Evolutionary conservation across 1,140 invertebrate species (phyloP), one percentile per base, ranked within the genome.

Genomic region (Cotesia chilonis): DNA sequence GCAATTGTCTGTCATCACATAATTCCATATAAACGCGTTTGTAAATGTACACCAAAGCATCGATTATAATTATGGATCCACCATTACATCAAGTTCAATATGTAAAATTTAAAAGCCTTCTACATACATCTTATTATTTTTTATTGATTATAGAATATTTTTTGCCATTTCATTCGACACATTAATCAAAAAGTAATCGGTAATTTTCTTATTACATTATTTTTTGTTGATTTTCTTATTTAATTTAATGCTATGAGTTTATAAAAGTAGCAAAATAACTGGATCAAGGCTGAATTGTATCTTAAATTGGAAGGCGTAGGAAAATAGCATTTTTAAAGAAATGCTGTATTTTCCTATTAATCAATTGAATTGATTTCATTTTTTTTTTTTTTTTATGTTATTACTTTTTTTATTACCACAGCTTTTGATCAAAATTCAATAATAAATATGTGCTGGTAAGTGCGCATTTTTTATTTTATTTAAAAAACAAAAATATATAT

Each of bases 181-280:
- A 47, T 47, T 36, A 36, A 64, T 35, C n/a, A 64, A 37, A 14
- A 17, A 47, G 9, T 66, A 17, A 66, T 57, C 4, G 10, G 51
- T 20, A n/a, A 52, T 37, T 57, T 3, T 55, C 5, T 12, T n/a
- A 68, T 68, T 4, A 36, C 9, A 28, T n/a, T 55, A 36, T 55
- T 28, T 14, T 55, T 68, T 68, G 17, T 17, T 35, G 14, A 4
- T 55, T 68, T 37, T 36, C 41, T 69, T 51, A 72, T 5, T 68
- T 54, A 57, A 72, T 55, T 77, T 76, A 76, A 74, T 71, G 68
- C 73, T 74, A 76, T 72, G 64, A 74, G 60, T 74, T 72, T 84
- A 85, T 83, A 85, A 84, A 84, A 85, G 82, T 85, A 84, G 82
- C 81, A 84, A 85, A 85, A 84, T 83, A 85, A 84, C 74, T 80